Percentiles rank a stretch among this genome's conserved stretches.
phyloP scores from a whole-genome alignment of 2,113 vertebrate species.

The Hyperopisus bebe region DNA sequence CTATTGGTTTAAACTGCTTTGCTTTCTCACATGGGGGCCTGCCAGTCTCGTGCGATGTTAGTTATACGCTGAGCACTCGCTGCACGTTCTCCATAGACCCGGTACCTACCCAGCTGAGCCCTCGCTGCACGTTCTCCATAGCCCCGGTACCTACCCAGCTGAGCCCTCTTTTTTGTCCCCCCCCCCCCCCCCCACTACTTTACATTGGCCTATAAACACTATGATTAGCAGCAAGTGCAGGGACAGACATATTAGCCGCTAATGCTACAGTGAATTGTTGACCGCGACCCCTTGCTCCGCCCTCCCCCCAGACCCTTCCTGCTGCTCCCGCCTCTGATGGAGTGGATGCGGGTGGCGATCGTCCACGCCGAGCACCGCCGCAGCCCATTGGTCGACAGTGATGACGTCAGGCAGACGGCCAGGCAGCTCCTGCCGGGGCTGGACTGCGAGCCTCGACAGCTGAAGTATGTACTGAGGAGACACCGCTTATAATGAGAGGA shows the following conservation, averaged over 20 bases:
- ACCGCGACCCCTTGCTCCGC: neutral
- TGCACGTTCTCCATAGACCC: too few relatives aligned
- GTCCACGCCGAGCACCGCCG: slow-evolving; percentile 91
- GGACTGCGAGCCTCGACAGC: slow-evolving; percentile 91
- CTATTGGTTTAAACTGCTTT: neutral
- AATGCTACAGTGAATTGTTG: too few relatives aligned
- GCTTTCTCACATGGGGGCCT: neutral
- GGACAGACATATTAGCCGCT: neutral
- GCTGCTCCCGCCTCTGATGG: slow-evolving; percentile 90
- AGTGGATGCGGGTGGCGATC: slow-evolving; percentile 96
- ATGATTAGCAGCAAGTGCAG: neutral
- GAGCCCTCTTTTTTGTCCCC: too few relatives aligned
- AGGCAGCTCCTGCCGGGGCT: slow-evolving; percentile 85
- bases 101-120: neutral
- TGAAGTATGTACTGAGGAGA: slow-evolving; percentile 68
- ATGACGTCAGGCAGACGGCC: slow-evolving; percentile 88
- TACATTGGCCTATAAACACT: neutral
- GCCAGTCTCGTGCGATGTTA: neutral
- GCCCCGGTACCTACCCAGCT: neutral
- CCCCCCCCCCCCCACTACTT: too few relatives aligned
- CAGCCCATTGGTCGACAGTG: slow-evolving; percentile 88
- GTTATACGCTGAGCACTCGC: neutral
- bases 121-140: neutral
- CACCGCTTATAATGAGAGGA: neutral
- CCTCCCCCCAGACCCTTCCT: slow-evolving; percentile 76